A percentile compares a stretch with the other conserved stretches of the same genome.
These are phyloP conservation scores for Bryconaethiops microstoma DNA, from an alignment of 2,797 vertebrate species.

Conservation along the genomic window DNA sequence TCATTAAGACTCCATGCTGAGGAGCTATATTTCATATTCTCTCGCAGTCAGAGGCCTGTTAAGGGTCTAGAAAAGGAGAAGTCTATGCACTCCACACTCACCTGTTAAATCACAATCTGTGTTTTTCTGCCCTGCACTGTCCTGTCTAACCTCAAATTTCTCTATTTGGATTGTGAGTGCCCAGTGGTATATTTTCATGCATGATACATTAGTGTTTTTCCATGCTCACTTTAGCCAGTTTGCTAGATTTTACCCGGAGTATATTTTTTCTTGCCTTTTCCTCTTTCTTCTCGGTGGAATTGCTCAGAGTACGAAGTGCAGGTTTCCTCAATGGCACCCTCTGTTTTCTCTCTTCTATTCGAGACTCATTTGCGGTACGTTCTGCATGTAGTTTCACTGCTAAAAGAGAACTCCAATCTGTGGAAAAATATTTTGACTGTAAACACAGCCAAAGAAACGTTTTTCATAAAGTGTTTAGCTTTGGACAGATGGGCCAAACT, in stretches of 20 bases:
- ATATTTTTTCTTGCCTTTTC: conserved; percentile 57
- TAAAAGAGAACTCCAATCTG: conserved; percentile 76
- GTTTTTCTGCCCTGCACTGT: conserved; percentile 29
- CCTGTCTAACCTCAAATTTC: conserved; percentile 61
- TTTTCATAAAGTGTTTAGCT: conserved; percentile 66
- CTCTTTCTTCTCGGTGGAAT: conserved; percentile 70
- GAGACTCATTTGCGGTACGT: conserved; percentile 76
- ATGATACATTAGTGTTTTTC: conserved; percentile 78
- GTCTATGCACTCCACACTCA: conserved; percentile 28
- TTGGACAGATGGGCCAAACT: conserved; percentile 69
- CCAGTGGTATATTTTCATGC: conserved; percentile 65
- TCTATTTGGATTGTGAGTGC: conserved; percentile 63
- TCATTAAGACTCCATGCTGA: conserved; percentile 13
- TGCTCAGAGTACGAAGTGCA: conserved; percentile 75
- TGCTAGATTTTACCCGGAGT: conserved; percentile 36
- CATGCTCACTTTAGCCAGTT: conserved; percentile 63
- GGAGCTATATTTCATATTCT: neutral
- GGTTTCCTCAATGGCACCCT: conserved; percentile 79
- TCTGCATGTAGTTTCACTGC: conserved; percentile 72
- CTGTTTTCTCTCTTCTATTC: conserved; percentile 77
- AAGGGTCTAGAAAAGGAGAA: neutral
- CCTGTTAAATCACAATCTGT: conserved; percentile 39
- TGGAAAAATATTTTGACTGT: conserved; percentile 72
- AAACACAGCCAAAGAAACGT: conserved; percentile 70
- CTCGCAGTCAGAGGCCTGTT: conserved; percentile 1